A percentile compares a stretch with the other conserved stretches of the same genome.
These are phyloP conservation scores for Onychostruthus taczanowskii DNA, from an alignment of 2,113 vertebrate species.

Conservation along the genomic window DNA sequence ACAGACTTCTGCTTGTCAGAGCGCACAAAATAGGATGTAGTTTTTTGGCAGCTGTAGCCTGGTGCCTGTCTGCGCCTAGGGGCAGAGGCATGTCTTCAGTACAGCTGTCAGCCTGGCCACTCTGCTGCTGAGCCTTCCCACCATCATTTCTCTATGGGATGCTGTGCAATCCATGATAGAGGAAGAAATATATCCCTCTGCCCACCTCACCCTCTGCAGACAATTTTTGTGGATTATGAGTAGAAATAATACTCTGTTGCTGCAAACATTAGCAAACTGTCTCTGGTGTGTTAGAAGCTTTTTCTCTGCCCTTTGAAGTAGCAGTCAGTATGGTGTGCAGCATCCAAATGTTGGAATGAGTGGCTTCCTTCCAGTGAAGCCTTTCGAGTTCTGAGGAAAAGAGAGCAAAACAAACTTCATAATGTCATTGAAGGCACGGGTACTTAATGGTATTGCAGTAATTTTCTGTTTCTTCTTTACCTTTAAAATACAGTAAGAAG, in stretches of 20 bases:
- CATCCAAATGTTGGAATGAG: neutral
- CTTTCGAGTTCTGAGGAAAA: neutral
- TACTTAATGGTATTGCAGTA: neutral
- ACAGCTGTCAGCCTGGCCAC: neutral
- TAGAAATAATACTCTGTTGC: neutral
- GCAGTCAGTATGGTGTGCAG: neutral
- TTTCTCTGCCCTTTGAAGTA: neutral
- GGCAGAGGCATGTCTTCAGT: neutral
- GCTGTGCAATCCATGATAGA: neutral
- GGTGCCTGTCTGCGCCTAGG: neutral
- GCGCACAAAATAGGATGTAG: neutral
- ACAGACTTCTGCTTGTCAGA: neutral
- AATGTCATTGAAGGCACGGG: neutral
- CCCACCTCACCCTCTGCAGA: neutral
- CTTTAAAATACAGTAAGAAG: neutral
- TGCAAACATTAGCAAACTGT: neutral
- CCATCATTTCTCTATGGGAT: fast-evolving
- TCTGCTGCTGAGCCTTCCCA: neutral
- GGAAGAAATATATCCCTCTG: neutral
- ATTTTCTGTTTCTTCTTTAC: neutral
- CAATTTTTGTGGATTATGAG: neutral
- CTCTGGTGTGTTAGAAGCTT: neutral
- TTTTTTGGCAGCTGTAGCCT: neutral
- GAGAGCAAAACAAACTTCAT: neutral
- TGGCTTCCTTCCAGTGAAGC: neutral